Evolutionary conservation across 2,797 vertebrate genomes (phyloP), one percentile per base, ranked within the genome.

Genomic region (Paramormyrops hopkinsi): DNA sequence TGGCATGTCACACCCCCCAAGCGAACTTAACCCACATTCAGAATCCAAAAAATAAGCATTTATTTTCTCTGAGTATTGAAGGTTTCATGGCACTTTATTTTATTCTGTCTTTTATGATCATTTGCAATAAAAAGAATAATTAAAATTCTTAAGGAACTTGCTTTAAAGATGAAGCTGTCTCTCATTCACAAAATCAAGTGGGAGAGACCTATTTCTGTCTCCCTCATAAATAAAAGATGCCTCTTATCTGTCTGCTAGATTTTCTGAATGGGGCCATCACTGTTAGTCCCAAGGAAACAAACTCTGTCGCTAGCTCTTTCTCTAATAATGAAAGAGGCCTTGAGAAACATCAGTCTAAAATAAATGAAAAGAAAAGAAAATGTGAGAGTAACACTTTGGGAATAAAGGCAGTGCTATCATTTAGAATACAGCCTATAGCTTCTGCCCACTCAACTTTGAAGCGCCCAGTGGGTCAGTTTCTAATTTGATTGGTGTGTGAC

Each of bases 221-320:
- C 59, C 89, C 86, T 91, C 89, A 92, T 94, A 89, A 93, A 93
- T 93, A 92, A 93, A 93, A 92, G 1, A 92, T 91, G 76, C 88
- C 19, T 88, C 69, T 89, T 59, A 84, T 88, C 85, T 87, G 56
- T 92, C 91, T 92, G 41, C 53, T 6, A 62, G 89, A 87, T 90
- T 92, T 90, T 90, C 90, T 90, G 90, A 93, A 90, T 86, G 84
- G 87, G 84, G 90, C 88, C 89, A 91, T 90, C n/a, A 48, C 59
- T 83, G 59, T 89, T 89, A 76, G 89, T 7, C 41, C 25, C 46
- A 9, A 22, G 33, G 4, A 51, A 85, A 76, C 29, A 87, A 46
- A 59, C 51, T 50, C 25, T 33, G 8, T 53, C 8, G 4, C 65
- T 73, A 12, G 65, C 29, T 41, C 56, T 54, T 41, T 53, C 88